A percentile compares a stretch with the other conserved stretches of the same genome.
phyloP scores from a whole-genome alignment of 2,797 vertebrate genomes.

The Spinibarbus caldwelli region DNA sequence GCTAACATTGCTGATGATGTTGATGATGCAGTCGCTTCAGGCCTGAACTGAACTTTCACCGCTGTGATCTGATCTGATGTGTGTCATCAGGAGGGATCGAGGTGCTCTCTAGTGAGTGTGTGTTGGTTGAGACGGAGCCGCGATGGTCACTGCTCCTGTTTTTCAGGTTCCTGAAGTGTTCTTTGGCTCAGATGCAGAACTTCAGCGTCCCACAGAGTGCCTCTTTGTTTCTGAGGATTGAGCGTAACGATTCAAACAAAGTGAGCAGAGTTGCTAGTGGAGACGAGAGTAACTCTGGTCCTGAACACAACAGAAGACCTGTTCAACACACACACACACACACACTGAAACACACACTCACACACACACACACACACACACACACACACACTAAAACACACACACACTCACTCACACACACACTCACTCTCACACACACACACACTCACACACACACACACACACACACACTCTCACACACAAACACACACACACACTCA shows the following conservation, averaged over 20 bases:
- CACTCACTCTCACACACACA: neutral
- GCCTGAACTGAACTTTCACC: neutral
- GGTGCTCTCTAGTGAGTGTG: neutral
- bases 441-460: conserved; percentile 17
- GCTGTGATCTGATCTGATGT: neutral
- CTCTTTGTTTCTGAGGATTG: conserved; percentile 44
- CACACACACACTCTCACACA: neutral
- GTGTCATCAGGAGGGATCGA: neutral
- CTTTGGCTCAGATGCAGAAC: conserved; percentile 13
- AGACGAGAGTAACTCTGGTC: conserved; percentile 26
- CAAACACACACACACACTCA: neutral
- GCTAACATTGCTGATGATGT: neutral
- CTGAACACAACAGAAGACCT: neutral
- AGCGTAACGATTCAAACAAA: conserved; percentile 34
- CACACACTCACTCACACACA: neutral
- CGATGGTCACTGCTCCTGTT: neutral
- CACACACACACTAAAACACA: neutral
- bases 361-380: neutral
- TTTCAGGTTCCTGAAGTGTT: conserved; percentile 17
- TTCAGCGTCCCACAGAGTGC: conserved; percentile 39
- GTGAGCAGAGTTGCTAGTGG: conserved; percentile 49
- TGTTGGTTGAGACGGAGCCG: neutral
- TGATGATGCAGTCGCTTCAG: neutral
- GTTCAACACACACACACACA: neutral
- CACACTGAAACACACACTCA: neutral